These are phyloP conservation scores for Druon quercuslanigerum DNA, from an alignment of 1,140 invertebrate species.

Conservation along the genomic window DNA sequence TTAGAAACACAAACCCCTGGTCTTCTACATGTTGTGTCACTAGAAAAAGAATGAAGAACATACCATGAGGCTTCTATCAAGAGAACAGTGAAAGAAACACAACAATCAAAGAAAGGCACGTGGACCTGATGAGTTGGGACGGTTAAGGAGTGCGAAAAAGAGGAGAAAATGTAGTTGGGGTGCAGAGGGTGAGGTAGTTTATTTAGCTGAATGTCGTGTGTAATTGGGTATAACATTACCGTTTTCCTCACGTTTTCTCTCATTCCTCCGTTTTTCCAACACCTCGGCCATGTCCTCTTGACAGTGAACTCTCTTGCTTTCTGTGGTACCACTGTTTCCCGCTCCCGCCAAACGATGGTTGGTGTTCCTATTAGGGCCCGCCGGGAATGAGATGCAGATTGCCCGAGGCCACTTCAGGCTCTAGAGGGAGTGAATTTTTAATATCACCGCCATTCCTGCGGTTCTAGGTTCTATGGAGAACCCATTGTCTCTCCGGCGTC, in stretches of 20 bases:
- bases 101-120: conserved; percentile 21
- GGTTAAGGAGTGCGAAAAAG: not conserved
- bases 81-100: not conserved
- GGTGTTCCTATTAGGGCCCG: conserved; percentile 56
- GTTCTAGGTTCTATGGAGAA: conserved; percentile 58
- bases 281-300: not conserved
- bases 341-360: conserved; percentile 54
- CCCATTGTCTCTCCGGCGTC: conserved; percentile 68
- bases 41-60: not conserved
- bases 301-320: conserved; percentile 38
- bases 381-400: conserved; percentile 76
- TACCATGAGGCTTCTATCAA: not conserved
- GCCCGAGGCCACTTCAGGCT: conserved; percentile 74
- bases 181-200: conserved; percentile 42
- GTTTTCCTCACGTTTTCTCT: conserved; percentile 35
- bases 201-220: conserved; percentile 59
- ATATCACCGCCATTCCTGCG: conserved; percentile 71
- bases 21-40: too few species aligned
- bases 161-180: conserved; percentile 9
- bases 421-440: conserved; percentile 75
- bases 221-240: conserved; percentile 64
- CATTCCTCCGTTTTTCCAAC: conserved; percentile 37
- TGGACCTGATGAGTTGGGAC: conserved; percentile 10
- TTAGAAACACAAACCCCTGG: too few species aligned
- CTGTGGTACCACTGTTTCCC: conserved; percentile 45